These are phyloP conservation scores for Chiroxiphia lanceolata DNA, from an alignment of 2,797 vertebrate genomes.

Conservation along the genomic window DNA sequence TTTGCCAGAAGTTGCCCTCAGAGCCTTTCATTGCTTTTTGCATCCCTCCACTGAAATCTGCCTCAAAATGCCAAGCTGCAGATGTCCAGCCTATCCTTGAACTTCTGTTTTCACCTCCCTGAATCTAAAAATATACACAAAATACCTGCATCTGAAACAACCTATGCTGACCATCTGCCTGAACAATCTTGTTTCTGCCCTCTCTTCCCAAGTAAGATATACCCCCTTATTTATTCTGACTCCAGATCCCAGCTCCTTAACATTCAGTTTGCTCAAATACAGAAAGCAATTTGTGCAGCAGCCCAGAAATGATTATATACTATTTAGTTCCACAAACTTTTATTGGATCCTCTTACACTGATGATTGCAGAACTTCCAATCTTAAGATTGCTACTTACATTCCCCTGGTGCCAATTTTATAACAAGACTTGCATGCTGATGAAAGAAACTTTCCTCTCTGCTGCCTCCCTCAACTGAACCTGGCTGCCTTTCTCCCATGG, in stretches of 20 bases:
- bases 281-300: not conserved
- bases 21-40: not conserved
- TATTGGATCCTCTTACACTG: not conserved
- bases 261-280: not conserved
- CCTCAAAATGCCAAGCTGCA: not conserved
- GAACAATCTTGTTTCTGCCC: not conserved
- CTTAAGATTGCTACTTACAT: rapidly evolving
- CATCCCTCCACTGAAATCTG: not conserved
- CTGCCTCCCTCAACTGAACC: not conserved
- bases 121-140: not conserved
- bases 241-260: not conserved
- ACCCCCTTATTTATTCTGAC: not conserved
- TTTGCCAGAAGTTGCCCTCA: not conserved
- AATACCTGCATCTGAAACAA: not conserved
- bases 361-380: not conserved
- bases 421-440: not conserved
- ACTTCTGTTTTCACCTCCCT: not conserved
- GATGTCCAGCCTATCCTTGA: not conserved
- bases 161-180: not conserved
- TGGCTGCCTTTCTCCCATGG: not conserved
- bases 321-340: not conserved
- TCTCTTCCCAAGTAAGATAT: not conserved
- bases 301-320: not conserved
- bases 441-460: not conserved
- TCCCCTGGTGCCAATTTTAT: not conserved